A percentile compares a stretch with the other conserved stretches of the same genome.
phyloP scores from a whole-genome alignment of 2,888 invertebrate genomes.

The Rhabditophanes sp. region DNA sequence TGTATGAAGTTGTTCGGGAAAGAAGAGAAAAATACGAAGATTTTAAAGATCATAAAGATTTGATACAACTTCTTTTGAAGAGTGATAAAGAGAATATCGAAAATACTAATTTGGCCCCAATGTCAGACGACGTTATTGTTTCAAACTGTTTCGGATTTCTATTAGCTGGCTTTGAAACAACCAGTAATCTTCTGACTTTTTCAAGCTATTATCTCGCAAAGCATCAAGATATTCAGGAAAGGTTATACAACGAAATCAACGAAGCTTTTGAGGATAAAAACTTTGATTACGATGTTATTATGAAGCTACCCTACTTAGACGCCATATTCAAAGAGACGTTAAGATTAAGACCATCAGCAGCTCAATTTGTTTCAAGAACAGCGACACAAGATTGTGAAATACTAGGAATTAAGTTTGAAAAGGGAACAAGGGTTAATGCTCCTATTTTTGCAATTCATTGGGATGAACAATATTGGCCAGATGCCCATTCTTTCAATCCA shows the following conservation, averaged over 20 bases:
- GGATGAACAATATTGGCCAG: conserved; percentile 20
- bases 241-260: conserved; percentile 46
- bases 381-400: conserved; percentile 19
- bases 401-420: conserved; percentile 12
- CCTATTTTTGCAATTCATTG: conserved; percentile 13
- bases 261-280: conserved; percentile 30
- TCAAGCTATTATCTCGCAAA: conserved; percentile 48
- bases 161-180: conserved; percentile 51
- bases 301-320: conserved; percentile 28
- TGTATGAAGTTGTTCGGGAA: conserved; percentile 8
- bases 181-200: conserved; percentile 48
- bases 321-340: conserved; percentile 36
- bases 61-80: conserved; percentile 17
- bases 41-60: conserved; percentile 12
- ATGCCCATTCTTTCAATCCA: conserved; percentile 24
- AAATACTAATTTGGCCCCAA: conserved; percentile 10
- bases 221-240: conserved; percentile 47
- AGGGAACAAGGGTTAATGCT: conserved; percentile 13
- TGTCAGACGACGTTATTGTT: conserved; percentile 42
- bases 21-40: conserved; percentile 9
- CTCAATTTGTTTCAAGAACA: conserved; percentile 21
- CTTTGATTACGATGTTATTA: conserved; percentile 17
- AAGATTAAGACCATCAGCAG: conserved; percentile 30
- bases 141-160: conserved; percentile 48
- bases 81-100: conserved; percentile 9